Percentiles rank a stretch among this genome's conserved stretches.
Conservation (phyloP, 2,113 vertebrate species). For the Poeciliopsis turrubarensis region DNA sequence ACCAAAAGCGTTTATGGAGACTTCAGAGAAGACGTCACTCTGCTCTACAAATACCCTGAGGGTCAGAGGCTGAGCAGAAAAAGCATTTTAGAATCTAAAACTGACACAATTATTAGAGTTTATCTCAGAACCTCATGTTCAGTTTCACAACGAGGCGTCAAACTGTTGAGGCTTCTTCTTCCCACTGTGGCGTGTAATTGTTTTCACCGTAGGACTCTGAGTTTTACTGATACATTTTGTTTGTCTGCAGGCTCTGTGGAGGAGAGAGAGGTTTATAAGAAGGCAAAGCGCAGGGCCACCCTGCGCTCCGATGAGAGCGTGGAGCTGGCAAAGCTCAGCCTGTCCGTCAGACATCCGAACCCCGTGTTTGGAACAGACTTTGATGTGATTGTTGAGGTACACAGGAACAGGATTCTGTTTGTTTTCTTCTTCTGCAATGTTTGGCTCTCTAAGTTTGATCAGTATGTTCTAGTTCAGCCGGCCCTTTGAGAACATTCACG, state of each 20-base stretch:
- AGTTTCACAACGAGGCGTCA: background rate
- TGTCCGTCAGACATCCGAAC: slow-evolving; percentile 72
- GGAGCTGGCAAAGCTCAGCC: slow-evolving; percentile 55
- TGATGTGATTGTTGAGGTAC: slow-evolving; percentile 80
- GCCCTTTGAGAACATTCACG: no score
- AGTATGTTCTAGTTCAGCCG: no score
- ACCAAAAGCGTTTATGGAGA: slow-evolving; percentile 80
- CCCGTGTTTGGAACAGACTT: slow-evolving; percentile 82
- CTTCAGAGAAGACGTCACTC: slow-evolving; percentile 78
- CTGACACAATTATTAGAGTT: background rate
- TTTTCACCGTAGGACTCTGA: background rate
- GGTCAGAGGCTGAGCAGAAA: slow-evolving; percentile 54
- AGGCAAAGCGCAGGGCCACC: slow-evolving; percentile 63
- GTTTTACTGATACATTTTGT: background rate
- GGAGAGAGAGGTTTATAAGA: slow-evolving; percentile 78
- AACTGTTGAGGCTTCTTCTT: background rate
- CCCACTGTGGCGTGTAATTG: background rate
- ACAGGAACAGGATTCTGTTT: background rate
- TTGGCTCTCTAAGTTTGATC: background rate
- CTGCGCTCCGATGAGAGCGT: fast-evolving
- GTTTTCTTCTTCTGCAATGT: no score
- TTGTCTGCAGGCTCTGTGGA: slow-evolving; percentile 72
- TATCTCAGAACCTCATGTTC: background rate
- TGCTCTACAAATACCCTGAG: slow-evolving; percentile 82
- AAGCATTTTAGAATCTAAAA: background rate